Conservation (phyloP, 2,797 vertebrate genomes). For the Propithecus perrieri region DNA sequence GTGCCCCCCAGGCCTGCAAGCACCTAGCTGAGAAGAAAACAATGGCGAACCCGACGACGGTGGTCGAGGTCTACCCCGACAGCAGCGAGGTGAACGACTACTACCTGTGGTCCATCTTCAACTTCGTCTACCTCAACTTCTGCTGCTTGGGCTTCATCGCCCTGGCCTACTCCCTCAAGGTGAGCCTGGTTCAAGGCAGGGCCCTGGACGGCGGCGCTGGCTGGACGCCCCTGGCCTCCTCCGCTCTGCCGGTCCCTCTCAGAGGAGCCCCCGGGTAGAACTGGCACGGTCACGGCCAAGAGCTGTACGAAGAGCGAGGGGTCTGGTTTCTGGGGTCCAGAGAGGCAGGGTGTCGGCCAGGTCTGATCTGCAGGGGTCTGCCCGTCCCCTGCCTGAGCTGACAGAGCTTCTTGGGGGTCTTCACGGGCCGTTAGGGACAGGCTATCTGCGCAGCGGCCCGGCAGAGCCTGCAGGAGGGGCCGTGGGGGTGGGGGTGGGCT, state of each 20-base stretch:
- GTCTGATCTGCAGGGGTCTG: not conserved
- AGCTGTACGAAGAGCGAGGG: not conserved
- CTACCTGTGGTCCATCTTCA: constrained; percentile 91
- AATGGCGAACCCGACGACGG: constrained; percentile 85
- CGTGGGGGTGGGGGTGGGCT: fast-evolving
- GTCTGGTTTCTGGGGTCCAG: not conserved
- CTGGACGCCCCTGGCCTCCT: not conserved
- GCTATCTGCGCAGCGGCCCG: not conserved
- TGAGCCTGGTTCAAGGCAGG: constrained; percentile 52
- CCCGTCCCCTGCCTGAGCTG: not conserved
- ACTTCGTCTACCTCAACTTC: constrained; percentile 92
- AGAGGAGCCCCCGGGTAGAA: not conserved
- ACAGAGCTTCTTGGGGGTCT: not conserved
- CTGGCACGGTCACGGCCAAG: fast-evolving
- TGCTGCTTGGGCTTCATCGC: constrained; percentile 90
- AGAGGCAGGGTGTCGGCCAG: fast-evolving
- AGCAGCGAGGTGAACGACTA: constrained; percentile 89
- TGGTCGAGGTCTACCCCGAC: constrained; percentile 88
- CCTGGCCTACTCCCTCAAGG: constrained; percentile 89
- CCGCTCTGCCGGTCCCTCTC: not conserved
- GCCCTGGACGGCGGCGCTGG: no score
- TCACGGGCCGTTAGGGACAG: not conserved
- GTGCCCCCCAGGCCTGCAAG: constrained; percentile 83
- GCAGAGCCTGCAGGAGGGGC: not conserved
- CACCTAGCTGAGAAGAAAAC: constrained; percentile 87